A percentile compares a stretch with the other conserved stretches of the same genome.
Conservation (phyloP, 2,888 invertebrate species). For the Epirrhoe tristata region DNA sequence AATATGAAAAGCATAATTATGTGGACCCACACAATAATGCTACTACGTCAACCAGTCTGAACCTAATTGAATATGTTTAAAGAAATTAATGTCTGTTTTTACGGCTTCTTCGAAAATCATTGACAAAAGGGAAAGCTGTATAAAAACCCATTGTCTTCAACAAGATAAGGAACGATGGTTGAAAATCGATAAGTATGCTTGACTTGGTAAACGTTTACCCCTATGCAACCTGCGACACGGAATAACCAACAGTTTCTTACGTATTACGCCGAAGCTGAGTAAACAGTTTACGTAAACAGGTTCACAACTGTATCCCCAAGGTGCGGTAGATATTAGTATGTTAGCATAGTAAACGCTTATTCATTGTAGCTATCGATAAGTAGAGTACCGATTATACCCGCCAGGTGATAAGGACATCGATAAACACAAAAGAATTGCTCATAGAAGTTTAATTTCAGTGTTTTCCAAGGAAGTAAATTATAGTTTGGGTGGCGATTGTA, state of each 20-base stretch:
- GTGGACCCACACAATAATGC: too few relatives aligned
- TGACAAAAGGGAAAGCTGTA: too few relatives aligned
- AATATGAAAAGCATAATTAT: not conserved
- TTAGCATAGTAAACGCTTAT: constrained; percentile 18
- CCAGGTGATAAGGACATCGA: constrained; percentile 34
- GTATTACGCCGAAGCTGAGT: not conserved
- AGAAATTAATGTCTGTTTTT: not conserved
- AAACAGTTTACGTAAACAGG: constrained; percentile 7
- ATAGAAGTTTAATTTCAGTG: constrained; percentile 18
- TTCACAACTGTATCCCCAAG: too few relatives aligned
- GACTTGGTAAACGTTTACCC: constrained; percentile 13
- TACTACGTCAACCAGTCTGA: too few relatives aligned
- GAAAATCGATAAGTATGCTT: constrained; percentile 8
- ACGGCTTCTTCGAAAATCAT: too few relatives aligned
- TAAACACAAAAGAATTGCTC: constrained; percentile 37
- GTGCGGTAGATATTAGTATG: too few relatives aligned
- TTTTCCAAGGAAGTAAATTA: not conserved
- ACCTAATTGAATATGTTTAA: too few relatives aligned
- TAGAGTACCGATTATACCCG: constrained; percentile 33
- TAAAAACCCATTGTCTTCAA: too few relatives aligned
- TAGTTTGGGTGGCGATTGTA: not conserved
- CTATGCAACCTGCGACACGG: constrained; percentile 20
- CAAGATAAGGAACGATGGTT: constrained; percentile 1
- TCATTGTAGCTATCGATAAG: constrained; percentile 34
- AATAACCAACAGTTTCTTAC: not conserved